Conservation (phyloP, 2,888 invertebrate genomes). For the Drosophila algonquin region DNA sequence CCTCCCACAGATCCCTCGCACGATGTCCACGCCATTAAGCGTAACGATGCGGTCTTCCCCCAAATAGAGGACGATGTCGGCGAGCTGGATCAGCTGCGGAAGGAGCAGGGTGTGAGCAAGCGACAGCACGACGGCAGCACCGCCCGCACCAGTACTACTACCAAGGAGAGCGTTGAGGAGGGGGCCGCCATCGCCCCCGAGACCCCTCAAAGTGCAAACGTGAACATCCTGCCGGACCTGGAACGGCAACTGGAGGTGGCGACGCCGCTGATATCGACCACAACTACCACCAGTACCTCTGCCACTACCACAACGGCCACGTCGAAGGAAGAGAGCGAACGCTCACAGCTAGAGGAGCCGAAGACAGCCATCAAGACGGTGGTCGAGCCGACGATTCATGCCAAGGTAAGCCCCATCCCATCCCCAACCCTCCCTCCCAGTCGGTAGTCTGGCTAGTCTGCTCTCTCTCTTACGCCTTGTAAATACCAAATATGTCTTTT, state of each 20-base stretch:
- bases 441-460: conserved; percentile 37
- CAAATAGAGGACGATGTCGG: conserved; percentile 85
- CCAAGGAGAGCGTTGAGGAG: conserved; percentile 64
- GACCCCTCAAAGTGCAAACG: conserved; percentile 34
- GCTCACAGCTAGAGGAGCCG: conserved; percentile 69
- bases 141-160: conserved; percentile 62
- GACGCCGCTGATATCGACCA: conserved; percentile 72
- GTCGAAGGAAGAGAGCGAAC: conserved; percentile 68
- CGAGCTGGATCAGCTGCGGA: conserved; percentile 84
- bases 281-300: conserved; percentile 63
- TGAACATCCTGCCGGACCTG: conserved; percentile 76
- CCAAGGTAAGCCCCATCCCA: conserved; percentile 59
- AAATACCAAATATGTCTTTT: conserved; percentile 66
- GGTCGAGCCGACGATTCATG: conserved; percentile 55
- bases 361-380: conserved; percentile 57
- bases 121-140: conserved; percentile 58
- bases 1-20: conserved; percentile 50
- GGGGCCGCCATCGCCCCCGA: conserved; percentile 56
- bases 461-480: conserved; percentile 47
- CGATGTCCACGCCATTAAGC: conserved; percentile 8
- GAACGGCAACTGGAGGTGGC: conserved; percentile 81
- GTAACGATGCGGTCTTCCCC: conserved; percentile 49
- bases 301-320: conserved; percentile 69
- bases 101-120: conserved; percentile 43
- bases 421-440: conserved; percentile 9